A percentile compares a stretch with the other conserved stretches of the same genome.
Conservation (phyloP, 2,888 invertebrate species). For the Yponomeuta evonymella region DNA sequence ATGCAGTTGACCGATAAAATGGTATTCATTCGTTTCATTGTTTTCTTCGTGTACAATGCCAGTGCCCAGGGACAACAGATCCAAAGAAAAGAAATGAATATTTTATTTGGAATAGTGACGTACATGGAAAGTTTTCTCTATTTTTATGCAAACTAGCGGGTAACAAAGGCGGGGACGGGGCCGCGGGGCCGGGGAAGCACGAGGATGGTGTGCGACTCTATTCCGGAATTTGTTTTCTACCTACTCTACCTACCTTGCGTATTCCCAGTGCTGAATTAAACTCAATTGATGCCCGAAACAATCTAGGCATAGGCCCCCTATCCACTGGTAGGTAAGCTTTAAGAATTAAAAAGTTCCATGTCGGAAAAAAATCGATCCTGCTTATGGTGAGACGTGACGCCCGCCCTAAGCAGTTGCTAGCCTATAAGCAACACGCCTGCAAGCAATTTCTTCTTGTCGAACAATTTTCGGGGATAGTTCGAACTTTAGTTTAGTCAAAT, state of each 20-base stretch:
- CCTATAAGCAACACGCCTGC: too few species aligned
- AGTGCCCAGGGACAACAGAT: conserved; percentile 52
- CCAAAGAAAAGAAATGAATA: conserved; percentile 62
- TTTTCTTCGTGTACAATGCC: conserved; percentile 51
- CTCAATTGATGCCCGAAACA: neutral
- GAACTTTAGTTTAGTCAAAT: too few species aligned
- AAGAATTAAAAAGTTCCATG: too few species aligned
- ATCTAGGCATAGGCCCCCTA: too few species aligned
- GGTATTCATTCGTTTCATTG: conserved; percentile 32
- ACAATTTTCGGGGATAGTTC: too few species aligned
- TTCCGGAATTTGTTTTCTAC: conserved; percentile 2
- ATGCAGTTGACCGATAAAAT: conserved; percentile 3
- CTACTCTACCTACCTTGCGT: neutral
- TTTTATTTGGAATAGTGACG: conserved; percentile 65
- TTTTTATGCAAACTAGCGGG: conserved; percentile 67
- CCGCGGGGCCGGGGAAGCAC: conserved; percentile 19
- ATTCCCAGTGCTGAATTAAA: neutral
- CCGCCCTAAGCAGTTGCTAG: too few species aligned
- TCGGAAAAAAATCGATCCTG: too few species aligned
- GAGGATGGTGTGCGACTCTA: conserved; percentile 6
- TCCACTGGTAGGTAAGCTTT: too few species aligned
- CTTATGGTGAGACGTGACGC: too few species aligned
- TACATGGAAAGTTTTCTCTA: conserved; percentile 64
- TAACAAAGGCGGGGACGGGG: conserved; percentile 49
- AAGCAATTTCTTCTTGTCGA: too few species aligned